A percentile compares a stretch with the other conserved stretches of the same genome.
These are phyloP conservation scores for Nephrotoma guestfalica DNA, from an alignment of 2,888 invertebrate genomes.

Conservation along the genomic window DNA sequence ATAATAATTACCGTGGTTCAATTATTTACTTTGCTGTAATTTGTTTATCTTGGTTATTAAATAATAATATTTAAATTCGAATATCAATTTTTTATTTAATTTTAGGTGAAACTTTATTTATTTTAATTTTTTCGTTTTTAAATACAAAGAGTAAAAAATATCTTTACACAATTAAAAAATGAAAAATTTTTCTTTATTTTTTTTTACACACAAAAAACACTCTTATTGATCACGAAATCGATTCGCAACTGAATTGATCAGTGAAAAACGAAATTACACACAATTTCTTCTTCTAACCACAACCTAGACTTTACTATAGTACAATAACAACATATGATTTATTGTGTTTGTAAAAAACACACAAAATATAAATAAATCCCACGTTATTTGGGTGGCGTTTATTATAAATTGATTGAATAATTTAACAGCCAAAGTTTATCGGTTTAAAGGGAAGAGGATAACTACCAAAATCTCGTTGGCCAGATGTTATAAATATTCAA, in stretches of 20 bases:
- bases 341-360: background rate
- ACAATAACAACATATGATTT: background rate
- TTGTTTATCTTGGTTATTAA: background rate
- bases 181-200: background rate
- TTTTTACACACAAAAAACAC: background rate
- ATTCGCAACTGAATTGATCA: background rate
- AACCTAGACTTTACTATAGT: background rate
- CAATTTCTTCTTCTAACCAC: background rate
- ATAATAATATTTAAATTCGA: background rate
- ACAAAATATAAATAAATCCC: background rate
- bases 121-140: background rate
- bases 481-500: too few relatives aligned
- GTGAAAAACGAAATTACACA: background rate
- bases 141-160: background rate
- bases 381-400: background rate
- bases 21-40: background rate
- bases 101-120: background rate
- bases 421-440: too few relatives aligned
- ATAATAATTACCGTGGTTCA: background rate
- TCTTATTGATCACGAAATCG: background rate
- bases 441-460: too few relatives aligned
- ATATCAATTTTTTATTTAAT: background rate
- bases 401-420: background rate
- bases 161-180: background rate
- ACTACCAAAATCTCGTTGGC: too few relatives aligned